A percentile compares a stretch with the other conserved stretches of the same genome.
These are phyloP conservation scores for Phylloscopus collybita DNA, from an alignment of 2,797 vertebrate species.

Conservation along the genomic window DNA sequence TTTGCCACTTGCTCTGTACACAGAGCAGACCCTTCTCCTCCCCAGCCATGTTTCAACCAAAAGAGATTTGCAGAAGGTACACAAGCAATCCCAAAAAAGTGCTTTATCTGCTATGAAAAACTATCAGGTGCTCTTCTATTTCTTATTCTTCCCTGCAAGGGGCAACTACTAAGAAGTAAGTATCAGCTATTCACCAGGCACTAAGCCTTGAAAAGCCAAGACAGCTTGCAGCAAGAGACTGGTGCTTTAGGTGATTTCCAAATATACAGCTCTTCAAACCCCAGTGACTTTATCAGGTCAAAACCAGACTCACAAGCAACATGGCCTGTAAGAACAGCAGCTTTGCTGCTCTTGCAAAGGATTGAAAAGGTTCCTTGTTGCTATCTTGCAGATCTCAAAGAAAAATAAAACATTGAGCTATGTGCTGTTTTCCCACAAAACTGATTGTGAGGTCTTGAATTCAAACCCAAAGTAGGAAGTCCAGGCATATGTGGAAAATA, in stretches of 20 bases:
- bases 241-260: not conserved
- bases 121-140: not conserved
- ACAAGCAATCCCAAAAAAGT: not conserved
- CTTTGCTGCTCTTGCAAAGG: not conserved
- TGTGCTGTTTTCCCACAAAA: not conserved
- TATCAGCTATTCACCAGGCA: not conserved
- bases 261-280: not conserved
- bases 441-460: not conserved
- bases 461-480: not conserved
- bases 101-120: not conserved
- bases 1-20: not conserved
- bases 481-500: not conserved
- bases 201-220: not conserved
- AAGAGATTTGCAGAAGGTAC: not conserved
- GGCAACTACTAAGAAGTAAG: not conserved
- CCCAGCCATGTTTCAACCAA: not conserved
- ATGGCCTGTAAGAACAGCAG: not conserved
- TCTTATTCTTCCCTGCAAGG: not conserved
- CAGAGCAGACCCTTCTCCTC: not conserved
- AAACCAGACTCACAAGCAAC: not conserved
- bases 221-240: not conserved
- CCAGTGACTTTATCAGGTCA: not conserved
- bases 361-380: not conserved
- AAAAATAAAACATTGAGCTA: not conserved
- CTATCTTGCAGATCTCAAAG: not conserved